Percentiles rank a stretch among this genome's conserved stretches.
Conservation (phyloP, 2,797 vertebrate species). For the Echiichthys vipera region DNA sequence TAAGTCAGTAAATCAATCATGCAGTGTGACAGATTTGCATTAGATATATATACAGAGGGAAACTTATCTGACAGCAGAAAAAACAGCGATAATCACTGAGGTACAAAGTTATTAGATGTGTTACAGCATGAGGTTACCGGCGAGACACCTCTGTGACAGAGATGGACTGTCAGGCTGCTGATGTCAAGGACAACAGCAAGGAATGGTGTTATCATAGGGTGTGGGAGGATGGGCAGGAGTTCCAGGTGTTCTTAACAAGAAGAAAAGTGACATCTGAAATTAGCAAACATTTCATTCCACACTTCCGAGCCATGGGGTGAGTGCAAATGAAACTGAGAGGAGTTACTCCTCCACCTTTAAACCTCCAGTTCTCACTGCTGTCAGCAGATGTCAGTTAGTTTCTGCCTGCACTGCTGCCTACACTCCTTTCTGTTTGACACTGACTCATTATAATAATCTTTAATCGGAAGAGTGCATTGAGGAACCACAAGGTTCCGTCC, state of each 20-base stretch:
- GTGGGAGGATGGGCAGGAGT: conserved; percentile 43
- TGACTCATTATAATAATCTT: conserved; percentile 31
- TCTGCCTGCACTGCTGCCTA: conserved; percentile 22
- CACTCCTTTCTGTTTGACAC: conserved; percentile 18
- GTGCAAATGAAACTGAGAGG: conserved; percentile 75
- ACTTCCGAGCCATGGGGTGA: conserved; percentile 67
- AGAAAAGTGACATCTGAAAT: conserved; percentile 72
- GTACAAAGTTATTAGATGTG: conserved; percentile 54
- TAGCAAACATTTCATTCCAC: conserved; percentile 72
- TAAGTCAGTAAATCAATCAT: not conserved
- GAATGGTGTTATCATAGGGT: conserved; percentile 38
- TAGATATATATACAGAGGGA: no score
- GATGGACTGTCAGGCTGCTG: conserved; percentile 38
- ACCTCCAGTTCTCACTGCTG: conserved; percentile 69
- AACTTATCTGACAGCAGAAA: not conserved
- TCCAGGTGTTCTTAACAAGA: conserved; percentile 71
- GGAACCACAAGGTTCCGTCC: conserved; percentile 10
- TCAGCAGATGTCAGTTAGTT: conserved; percentile 74
- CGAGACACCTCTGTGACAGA: conserved; percentile 31
- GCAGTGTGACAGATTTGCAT: not conserved
- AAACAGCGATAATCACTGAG: conserved; percentile 16
- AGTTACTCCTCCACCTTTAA: conserved; percentile 60
- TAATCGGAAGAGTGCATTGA: conserved; percentile 36
- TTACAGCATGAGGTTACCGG: conserved; percentile 35
- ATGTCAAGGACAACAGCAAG: conserved; percentile 46